These are phyloP conservation scores for Liparis tanakae DNA, from an alignment of 2,797 vertebrate genomes.

Conservation along the genomic window DNA sequence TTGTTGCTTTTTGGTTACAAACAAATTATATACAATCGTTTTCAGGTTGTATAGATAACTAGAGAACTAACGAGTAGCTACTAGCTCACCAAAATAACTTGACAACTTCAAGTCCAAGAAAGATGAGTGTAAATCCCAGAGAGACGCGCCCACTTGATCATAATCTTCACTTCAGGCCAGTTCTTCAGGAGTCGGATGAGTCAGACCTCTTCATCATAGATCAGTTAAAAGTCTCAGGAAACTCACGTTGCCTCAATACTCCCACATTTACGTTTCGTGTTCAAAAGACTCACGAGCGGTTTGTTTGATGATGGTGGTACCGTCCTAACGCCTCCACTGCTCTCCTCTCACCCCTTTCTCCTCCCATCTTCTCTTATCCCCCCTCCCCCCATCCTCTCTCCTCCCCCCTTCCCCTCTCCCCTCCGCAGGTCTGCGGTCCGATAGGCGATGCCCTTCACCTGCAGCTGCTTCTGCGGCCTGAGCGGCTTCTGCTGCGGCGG, in stretches of 20 bases:
- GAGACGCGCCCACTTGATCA: background rate
- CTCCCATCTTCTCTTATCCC: constrained; percentile 8
- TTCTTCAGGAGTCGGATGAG: constrained; percentile 5
- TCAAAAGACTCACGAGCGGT: constrained; percentile 7
- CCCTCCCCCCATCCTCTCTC: too few relatives aligned
- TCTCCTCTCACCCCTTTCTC: constrained; percentile 4
- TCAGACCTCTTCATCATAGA: constrained; percentile 17
- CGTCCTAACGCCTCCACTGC: constrained; percentile 25
- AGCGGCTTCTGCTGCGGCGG: constrained; percentile 91
- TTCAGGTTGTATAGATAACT: too few relatives aligned
- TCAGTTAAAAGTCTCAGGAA: constrained; percentile 22
- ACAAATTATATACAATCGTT: background rate
- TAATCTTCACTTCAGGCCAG: background rate
- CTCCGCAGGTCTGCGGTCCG: constrained; percentile 65
- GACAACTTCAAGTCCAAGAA: background rate
- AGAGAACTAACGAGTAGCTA: background rate
- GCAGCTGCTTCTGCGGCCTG: constrained; percentile 95
- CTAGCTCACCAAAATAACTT: background rate
- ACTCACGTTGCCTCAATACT: constrained; percentile 3
- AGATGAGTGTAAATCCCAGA: background rate
- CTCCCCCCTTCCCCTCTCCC: constrained; percentile 13
- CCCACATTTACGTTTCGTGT: constrained; percentile 6
- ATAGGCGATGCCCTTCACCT: constrained; percentile 93
- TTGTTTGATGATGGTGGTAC: constrained; percentile 11
- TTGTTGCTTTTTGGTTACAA: background rate